Base-by-base conservation (phyloP, 2,888 invertebrate species). In the Laothoe populi region DNA sequence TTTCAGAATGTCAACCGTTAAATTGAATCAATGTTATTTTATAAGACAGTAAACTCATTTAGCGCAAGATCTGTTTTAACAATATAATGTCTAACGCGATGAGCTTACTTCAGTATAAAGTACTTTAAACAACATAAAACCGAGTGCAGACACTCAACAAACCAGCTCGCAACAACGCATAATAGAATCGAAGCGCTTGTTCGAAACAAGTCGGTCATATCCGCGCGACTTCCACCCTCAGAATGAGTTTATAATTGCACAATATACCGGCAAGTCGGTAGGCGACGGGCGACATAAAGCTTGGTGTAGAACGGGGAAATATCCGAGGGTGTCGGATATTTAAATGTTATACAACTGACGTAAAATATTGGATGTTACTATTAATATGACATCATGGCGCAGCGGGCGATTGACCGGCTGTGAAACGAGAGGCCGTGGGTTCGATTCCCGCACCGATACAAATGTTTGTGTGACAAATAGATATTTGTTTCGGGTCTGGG, bases 211-310 rank as follows among this genome's bases (percentile, higher is more conserved):
- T 48, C 44, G 59, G 60, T 60, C 64, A 67, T 66, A 70, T 70
- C 70, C 67, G 64, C 45, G 58, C 57, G 57, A 45, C 61, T 61
- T 57, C 64, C 59, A 59, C 42, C 40, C 61, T 60, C 60, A 63
- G 66, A 64, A 62, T 68, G 69, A 71, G 67, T 72, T 71, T 70
- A 66, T 73, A 72, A 70, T 73, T 72, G 70, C 69, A 70, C 68
- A 69, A 69, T 71, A 66, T 64, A 63, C 65, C 60, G 71, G 67
- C 35, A 48, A 40, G 60, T 23, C 48, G 48, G 48, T 40, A 49
- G 46, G 60, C 60, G 60, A 16, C 40, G 42, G 7, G 42, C 16
- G 16, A 16, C 24, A 1, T 60, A 40, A 40, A 49, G 38, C 48
- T 5, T 23, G 21, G 23, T 60, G 40, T 24, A 49, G 38, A 40